Base-by-base conservation (phyloP, 2,113 vertebrate genomes). In the Saccopteryx leptura region DNA sequence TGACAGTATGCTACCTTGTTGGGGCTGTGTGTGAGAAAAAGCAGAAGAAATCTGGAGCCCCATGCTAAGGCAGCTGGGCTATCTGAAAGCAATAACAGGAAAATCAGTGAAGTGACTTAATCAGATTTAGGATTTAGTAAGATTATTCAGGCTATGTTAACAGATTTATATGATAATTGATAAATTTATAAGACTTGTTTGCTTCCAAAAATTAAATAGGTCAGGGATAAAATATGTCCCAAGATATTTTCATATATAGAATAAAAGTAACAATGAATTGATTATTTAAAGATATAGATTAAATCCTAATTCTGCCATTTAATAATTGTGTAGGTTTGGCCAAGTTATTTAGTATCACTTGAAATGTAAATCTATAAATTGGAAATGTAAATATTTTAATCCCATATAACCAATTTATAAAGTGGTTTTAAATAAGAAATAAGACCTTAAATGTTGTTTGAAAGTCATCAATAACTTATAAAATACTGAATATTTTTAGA, bases 401-500 rank as follows among this genome's bases (percentile, higher is more conserved):
- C 81, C 13, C 14, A 71, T 65, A 39, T 33, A 15, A 4, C 14
- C 12, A 85, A 85, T 60, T 91, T 24, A 71, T 7, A 56, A 81
- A 31, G 13, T 87, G 24, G 2, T 61, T 89, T 80, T 89, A 81
- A 78, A 69, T 76, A 68, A 71, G 1, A 58, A 50, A 26, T n/a
- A 63, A 56, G 24, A n/a, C 52, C 8, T 71, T 76, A 58, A 78
- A 81, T 33, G 0, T 74, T 9, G 11, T 80, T 75, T 69, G 26
- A 26, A 96, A 91, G 66, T 78, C 18, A 90, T 61, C 5, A 82
- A 61, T 31, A 90, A n/a, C 9, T 85, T 79, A 78, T 1, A 82
- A 91, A 88, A 88, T 66, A 82, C 19, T 68, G 14, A 75, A 63
- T 88, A 66, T 24, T 83, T 83, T 91, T 54, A 52, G 24, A 87